Evolutionary conservation across 1,140 invertebrate genomes (phyloP).

Genomic region (Drosophila paulistorum): DNA sequence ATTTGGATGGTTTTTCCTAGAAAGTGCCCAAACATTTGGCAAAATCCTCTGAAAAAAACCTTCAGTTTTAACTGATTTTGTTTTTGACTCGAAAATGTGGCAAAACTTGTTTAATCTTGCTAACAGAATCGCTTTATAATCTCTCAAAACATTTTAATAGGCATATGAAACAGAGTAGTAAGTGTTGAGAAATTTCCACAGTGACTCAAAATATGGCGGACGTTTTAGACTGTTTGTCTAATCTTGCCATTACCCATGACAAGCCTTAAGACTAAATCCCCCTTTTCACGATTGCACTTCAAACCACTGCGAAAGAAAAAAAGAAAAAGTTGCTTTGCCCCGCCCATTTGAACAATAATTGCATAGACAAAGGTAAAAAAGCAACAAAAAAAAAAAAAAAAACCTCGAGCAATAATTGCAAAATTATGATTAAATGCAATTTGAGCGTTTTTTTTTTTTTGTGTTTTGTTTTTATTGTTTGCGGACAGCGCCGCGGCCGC

Average conservation of each 20-base stretch:
- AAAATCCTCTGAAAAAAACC: no score
- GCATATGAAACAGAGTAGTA: no score
- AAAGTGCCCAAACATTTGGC: not conserved
- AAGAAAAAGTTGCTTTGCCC: conserved; percentile 30
- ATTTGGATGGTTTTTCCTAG: not conserved
- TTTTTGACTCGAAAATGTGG: not conserved
- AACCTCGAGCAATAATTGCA: conserved; percentile 19
- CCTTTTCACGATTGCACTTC: not conserved
- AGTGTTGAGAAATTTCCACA: not conserved
- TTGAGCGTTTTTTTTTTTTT: conserved; percentile 48
- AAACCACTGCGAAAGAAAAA: conserved; percentile 8
- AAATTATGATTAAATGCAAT: conserved; percentile 71
- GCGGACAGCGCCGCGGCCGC: not conserved
- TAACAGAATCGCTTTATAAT: no score
- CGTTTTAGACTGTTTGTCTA: not conserved
- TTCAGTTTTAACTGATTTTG: not conserved
- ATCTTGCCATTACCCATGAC: conserved; percentile 26
- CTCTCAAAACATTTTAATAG: no score
- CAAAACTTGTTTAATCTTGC: not conserved
- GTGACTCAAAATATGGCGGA: not conserved
- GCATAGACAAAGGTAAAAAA: conserved; percentile 33
- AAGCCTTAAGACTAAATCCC: conserved; percentile 36
- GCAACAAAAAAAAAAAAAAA: conserved; percentile 21
- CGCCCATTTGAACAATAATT: conserved; percentile 66
- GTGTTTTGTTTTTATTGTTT: not conserved